phyloP scores from a whole-genome alignment of 2,797 vertebrate genomes.

The Macroramphosus scolopax region DNA sequence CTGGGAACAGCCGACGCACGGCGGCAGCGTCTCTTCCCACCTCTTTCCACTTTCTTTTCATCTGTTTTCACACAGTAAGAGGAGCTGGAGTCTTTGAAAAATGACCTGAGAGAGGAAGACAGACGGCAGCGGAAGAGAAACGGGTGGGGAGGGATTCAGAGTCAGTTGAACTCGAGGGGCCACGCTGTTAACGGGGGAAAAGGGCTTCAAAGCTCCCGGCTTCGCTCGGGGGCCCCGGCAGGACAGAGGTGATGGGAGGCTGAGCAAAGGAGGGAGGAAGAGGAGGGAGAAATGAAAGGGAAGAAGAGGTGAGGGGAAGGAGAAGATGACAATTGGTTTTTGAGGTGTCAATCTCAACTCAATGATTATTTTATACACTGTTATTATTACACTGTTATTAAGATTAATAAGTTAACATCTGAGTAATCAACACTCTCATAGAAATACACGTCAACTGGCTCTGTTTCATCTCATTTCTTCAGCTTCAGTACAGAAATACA shows the following conservation, averaged over 20 bases:
- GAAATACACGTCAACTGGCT: no score
- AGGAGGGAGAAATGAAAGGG: constrained; percentile 5
- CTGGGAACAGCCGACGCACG: constrained; percentile 22
- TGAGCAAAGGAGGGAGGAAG: no score
- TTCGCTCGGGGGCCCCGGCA: constrained; percentile 9
- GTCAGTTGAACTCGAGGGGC: constrained; percentile 33
- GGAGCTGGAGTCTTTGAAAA: constrained; percentile 48
- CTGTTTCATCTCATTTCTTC: no score
- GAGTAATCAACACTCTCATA: no score
- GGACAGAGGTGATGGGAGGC: constrained; percentile 10
- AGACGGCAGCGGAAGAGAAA: constrained; percentile 32
- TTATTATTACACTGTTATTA: no score
- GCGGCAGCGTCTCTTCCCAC: constrained; percentile 22
- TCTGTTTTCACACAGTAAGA: constrained; percentile 22
- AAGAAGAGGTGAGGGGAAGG: not conserved
- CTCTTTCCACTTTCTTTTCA: constrained; percentile 27
- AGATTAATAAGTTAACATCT: no score
- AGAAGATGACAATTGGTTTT: not conserved
- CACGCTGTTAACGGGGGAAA: constrained; percentile 30
- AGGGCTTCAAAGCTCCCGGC: constrained; percentile 53
- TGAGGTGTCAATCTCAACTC: no score
- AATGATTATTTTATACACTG: no score
- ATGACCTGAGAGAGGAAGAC: constrained; percentile 45
- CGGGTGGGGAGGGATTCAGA: constrained; percentile 28
- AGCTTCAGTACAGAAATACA: no score